A percentile compares a stretch with the other conserved stretches of the same genome.
Conservation (phyloP, 2,888 invertebrate genomes). For the Rhimphoctona megacephalus region DNA sequence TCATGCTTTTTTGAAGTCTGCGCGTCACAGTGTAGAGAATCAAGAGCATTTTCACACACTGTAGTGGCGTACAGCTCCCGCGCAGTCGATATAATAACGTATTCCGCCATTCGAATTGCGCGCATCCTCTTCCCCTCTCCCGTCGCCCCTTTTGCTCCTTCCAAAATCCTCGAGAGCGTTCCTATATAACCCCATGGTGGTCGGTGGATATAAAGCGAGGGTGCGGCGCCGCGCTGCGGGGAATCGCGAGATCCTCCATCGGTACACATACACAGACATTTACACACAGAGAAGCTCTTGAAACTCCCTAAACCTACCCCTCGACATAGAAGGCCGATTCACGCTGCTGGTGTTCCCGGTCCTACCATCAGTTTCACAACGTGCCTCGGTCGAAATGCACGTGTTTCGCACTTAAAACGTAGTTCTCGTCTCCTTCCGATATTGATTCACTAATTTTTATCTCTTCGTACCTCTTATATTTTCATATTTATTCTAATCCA, state of each 20-base stretch:
- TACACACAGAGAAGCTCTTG: conserved; percentile 47
- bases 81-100: conserved; percentile 41
- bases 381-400: conserved; percentile 77
- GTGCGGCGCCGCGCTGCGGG: conserved; percentile 53
- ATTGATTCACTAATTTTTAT: not conserved
- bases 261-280: conserved; percentile 30
- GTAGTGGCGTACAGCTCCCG: conserved; percentile 20
- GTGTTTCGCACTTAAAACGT: conserved; percentile 56
- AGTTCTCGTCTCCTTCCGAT: not conserved
- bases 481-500: not conserved
- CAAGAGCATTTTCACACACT: conserved; percentile 40
- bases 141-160: not conserved
- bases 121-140: conserved; percentile 66
- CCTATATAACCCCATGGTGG: conserved; percentile 70
- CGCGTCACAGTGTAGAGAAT: conserved; percentile 33
- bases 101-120: conserved; percentile 74
- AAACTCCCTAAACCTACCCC: conserved; percentile 75
- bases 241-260: conserved; percentile 64
- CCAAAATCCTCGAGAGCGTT: conserved; percentile 37
- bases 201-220: conserved; percentile 59
- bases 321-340: conserved; percentile 73
- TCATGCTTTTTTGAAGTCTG: not conserved
- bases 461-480: not conserved
- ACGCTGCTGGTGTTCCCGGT: conserved; percentile 60
- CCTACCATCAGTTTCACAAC: conserved; percentile 74